A percentile compares a stretch with the other conserved stretches of the same genome.
Conservation (phyloP, 2,113 vertebrate genomes). For the Apistogramma diplotaenia region DNA sequence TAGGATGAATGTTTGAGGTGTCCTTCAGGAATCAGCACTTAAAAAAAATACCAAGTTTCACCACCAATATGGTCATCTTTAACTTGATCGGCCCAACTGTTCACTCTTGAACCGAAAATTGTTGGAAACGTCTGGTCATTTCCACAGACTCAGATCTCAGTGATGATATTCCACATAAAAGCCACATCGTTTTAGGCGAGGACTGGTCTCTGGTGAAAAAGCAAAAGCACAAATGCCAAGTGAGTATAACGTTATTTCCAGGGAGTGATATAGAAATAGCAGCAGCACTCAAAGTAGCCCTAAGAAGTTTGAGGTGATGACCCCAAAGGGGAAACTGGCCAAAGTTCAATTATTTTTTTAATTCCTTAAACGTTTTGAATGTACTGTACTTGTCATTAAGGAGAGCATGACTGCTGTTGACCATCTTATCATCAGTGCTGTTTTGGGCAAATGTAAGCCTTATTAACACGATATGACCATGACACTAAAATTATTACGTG, state of each 20-base stretch:
- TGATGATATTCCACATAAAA: neutral
- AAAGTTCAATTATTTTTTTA: neutral
- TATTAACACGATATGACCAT: neutral
- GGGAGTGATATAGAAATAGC: neutral
- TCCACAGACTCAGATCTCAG: neutral
- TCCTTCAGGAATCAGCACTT: neutral
- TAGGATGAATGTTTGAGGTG: neutral
- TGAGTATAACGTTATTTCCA: neutral
- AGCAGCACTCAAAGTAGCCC: neutral
- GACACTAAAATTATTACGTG: neutral
- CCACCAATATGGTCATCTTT: neutral
- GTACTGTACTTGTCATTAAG: neutral
- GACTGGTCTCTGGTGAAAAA: too few relatives aligned
- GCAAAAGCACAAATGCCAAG: too few relatives aligned
- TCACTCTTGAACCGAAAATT: neutral
- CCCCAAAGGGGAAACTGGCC: neutral
- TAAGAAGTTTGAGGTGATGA: neutral
- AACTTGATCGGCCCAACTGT: neutral
- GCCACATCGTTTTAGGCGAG: too few relatives aligned
- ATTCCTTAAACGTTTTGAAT: fast-evolving
- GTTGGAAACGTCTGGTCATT: neutral
- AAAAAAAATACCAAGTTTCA: neutral
- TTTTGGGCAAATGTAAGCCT: neutral
- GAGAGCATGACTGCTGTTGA: neutral
- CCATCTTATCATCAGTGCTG: neutral